Percentiles rank a stretch among this genome's conserved stretches.
Evolutionary conservation across 2,888 invertebrate species (phyloP).

Genomic region (Sesia bembeciformis): DNA sequence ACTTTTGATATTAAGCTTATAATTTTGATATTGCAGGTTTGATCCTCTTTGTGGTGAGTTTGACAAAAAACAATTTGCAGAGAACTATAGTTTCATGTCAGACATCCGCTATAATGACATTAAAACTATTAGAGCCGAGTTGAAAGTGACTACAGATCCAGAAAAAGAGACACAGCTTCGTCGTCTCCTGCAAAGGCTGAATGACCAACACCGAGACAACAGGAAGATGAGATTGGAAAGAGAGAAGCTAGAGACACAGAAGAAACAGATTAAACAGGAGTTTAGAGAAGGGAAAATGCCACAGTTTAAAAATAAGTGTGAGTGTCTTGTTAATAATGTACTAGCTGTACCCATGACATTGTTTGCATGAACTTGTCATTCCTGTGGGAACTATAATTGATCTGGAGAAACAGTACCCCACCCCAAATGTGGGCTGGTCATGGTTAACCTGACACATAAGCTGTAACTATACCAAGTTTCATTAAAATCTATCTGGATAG

Average conservation of each 20-base stretch:
- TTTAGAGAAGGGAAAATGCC: constrained; percentile 82
- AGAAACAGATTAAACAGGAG: constrained; percentile 61
- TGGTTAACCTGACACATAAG: too few relatives aligned
- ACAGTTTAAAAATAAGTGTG: constrained; percentile 73
- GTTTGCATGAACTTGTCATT: too few relatives aligned
- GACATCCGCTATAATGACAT: constrained; percentile 83
- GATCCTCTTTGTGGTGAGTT: constrained; percentile 88
- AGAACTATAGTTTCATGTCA: constrained; percentile 84
- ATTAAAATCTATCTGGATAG: too few relatives aligned
- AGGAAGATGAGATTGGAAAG: constrained; percentile 72
- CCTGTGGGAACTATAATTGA: too few relatives aligned
- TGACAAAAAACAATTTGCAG: constrained; percentile 81
- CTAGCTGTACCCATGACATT: too few relatives aligned
- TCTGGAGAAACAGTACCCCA: too few relatives aligned
- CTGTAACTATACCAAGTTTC: too few relatives aligned
- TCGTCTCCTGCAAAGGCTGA: constrained; percentile 81
- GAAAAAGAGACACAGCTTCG: constrained; percentile 79
- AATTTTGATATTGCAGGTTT: constrained; percentile 72
- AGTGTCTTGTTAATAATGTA: constrained; percentile 12
- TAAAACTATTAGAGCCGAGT: constrained; percentile 73
- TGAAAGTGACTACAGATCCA: constrained; percentile 75
- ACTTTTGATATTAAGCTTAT: too few relatives aligned
- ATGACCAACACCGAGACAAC: constrained; percentile 83
- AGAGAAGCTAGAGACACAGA: constrained; percentile 70
- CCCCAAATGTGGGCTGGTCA: too few relatives aligned